Base-by-base conservation (phyloP, 2,113 vertebrate genomes). In the Camelus dromedarius region DNA sequence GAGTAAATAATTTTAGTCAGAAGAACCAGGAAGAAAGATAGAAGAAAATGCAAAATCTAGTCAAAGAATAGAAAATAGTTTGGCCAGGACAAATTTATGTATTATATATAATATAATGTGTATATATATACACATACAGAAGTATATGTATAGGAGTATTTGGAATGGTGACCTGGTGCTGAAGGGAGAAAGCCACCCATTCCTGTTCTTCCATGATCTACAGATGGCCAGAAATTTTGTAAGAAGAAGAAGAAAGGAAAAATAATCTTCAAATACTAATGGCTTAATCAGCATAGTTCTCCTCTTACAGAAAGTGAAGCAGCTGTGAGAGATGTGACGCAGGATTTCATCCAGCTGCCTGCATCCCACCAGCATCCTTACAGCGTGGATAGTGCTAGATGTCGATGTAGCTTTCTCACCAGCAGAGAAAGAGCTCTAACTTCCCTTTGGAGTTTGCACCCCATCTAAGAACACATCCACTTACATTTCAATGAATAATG, bases 301-400 rank as follows among this genome's bases (percentile, higher is more conserved):
- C 35, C 48, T 96, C 87, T 94, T 19, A 20, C 12, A 81, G 87
- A 66, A 50, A 72, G 30, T 77, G 24, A 95, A 94, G 72, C 76
- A 96, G 87, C 94, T 96, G 79, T 91, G 84, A 48, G 93, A 80
- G 46, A 85, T 22, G 20, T 46, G 66, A 87, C 48, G 90, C 79
- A 80, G 73, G 58, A 32, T n/a, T 92, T 75, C 16, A 64, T 60
- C 87, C 95, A 96, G 84, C 91, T 95, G 87, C 50, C 38, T 76
- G 9, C 16, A 56, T 92, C 66, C 38, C 14, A 52, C 38, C 14
- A 52, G 30, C 13, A 58, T 86, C 60, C 75, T 67, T 26, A 58
- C 3, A 16, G 11, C 6, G 16, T 50, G 32, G 26, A 67, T 11
- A 13, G 52, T 32, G 7, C 54, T 92, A 11, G 24, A 86, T 22